A percentile compares a stretch with the other conserved stretches of the same genome.
These are phyloP conservation scores for Subacronicta megacephala DNA, from an alignment of 2,888 invertebrate species.

Conservation along the genomic window DNA sequence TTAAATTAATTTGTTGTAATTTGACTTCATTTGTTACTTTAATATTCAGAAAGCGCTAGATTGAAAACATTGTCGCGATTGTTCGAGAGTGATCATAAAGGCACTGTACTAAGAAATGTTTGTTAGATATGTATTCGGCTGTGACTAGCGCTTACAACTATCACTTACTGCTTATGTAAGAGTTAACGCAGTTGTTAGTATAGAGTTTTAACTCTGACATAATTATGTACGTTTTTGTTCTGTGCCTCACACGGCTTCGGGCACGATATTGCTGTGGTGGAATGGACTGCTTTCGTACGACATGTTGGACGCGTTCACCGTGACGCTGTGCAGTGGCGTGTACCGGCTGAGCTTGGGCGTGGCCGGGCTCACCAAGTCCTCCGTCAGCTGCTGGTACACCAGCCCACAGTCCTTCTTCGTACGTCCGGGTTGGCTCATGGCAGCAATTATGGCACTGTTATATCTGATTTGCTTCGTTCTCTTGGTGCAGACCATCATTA, in stretches of 20 bases:
- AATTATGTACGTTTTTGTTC: conserved; percentile 65
- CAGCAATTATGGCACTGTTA: conserved; percentile 87
- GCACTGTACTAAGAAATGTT: conserved; percentile 78
- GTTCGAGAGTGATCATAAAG: conserved; percentile 79
- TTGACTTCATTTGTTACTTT: conserved; percentile 88
- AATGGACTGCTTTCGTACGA: conserved; percentile 91
- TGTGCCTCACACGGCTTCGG: conserved; percentile 88
- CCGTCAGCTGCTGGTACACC: conserved; percentile 94
- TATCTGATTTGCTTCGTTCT: conserved; percentile 81
- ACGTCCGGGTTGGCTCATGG: conserved; percentile 87
- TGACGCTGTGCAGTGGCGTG: conserved; percentile 87
- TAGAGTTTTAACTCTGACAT: conserved; percentile 68
- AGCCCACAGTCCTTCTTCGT: conserved; percentile 93
- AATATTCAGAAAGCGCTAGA: conserved; percentile 85
- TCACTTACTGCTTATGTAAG: conserved; percentile 85
- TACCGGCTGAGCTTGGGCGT: conserved; percentile 92
- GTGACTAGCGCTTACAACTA: conserved; percentile 87
- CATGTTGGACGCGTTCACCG: conserved; percentile 83
- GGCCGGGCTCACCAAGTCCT: conserved; percentile 92
- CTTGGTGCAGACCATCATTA: conserved; percentile 79
- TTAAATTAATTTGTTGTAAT: conserved; percentile 89
- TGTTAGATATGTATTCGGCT: conserved; percentile 74
- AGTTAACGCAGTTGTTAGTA: conserved; percentile 84
- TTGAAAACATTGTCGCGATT: conserved; percentile 77
- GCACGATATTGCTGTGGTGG: conserved; percentile 91